Base-by-base conservation (phyloP, 2,888 invertebrate genomes). In the Melieria crassipennis region DNA sequence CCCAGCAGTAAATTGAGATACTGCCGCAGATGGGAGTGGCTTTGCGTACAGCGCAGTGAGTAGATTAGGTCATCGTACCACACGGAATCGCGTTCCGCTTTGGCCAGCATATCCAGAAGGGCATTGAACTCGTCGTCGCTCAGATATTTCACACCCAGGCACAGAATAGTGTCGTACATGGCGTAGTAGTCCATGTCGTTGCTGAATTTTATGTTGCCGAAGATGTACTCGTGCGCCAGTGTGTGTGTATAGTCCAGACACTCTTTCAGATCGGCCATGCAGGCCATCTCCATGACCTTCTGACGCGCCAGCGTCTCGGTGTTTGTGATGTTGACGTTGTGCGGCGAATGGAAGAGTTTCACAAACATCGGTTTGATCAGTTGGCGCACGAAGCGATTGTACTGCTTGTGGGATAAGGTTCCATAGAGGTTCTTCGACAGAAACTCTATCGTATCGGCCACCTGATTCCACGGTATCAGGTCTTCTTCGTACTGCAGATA, bases 381-480 rank as follows among this genome's bases (percentile, higher is more conserved):
- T 5, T 78, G 78, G 0, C 82, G 78, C 0, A 83, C 73, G 61
- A 84, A 86, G 42, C 78, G 75, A 7, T 80, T 81, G 62, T 79
- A 85, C 66, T 78, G 71, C 4, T 78, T 75, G 57, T 79, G 75
- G 0, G 82, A 76, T 0, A 72, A 45, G 4, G 84, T 82, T 47
- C 79, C 81, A 47, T 73, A 78, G 0, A 86, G 75, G 72, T 82
- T 81, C 0, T 56, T 43, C 1, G 73, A 66, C 6, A 86, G 63
- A 6, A 79, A 77, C 0, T 75, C 71, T 1, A 85, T 78, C 0
- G 78, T 78, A 10, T 82, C 79, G 2, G 77, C 71, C 0, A 92
- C 92, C 0, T 91, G 87, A 56, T 88, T 87, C 91, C 94, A 94
- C 0, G 94, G 92, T 30, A 92, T 88, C 75, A 92, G 91, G 67